Base-by-base conservation (phyloP, 2,888 invertebrate species). In the Cephus pygmeus region DNA sequence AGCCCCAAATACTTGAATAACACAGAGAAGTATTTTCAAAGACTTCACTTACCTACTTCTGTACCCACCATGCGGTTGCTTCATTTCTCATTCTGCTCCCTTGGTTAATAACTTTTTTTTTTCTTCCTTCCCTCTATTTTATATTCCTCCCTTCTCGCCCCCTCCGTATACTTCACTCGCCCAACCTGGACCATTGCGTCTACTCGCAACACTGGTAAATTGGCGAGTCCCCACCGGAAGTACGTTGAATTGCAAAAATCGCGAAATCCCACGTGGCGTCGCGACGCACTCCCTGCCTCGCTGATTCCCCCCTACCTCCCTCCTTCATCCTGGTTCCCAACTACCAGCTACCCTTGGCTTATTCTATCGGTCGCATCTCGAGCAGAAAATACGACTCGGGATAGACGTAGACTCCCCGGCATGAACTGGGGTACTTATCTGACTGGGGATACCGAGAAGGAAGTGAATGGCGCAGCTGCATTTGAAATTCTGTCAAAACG, bases 401-500 rank as follows among this genome's bases (percentile, higher is more conserved):
- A 34, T 76, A 40, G 34, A 69, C 69, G 75, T 56, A 40, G 79
- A 78, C 31, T 75, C 75, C 15, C 69, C 56, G 56, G 56, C 56
- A 56, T 56, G 56, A 15, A 56, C 56, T 9, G 56, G 23, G 23
- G 34, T 73, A 69, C 73, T 68, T 74, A 73, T 76, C 76, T 76
- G 77, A 40, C 69, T 69, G 71, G 34, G 75, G 56, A 56, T 15
- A 15, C 23, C 56, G 23, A 56, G 56, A 6, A 56, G 23, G 56
- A 56, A 56, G 56, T 56, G 56, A 23, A 56, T 56, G 56, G 56
- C 56, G 56, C 56, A 56, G 76, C 73, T 79, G 78, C 75, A 75
- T 81, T 81, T 77, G 77, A 77, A 77, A 79, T 73, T 76, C 73
- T 77, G 68, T 77, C 75, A 81, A 81, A 81, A 76, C 69, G 34